Evolutionary conservation across 2,888 invertebrate species (phyloP).

Genomic region (Nomada lathburiana): DNA sequence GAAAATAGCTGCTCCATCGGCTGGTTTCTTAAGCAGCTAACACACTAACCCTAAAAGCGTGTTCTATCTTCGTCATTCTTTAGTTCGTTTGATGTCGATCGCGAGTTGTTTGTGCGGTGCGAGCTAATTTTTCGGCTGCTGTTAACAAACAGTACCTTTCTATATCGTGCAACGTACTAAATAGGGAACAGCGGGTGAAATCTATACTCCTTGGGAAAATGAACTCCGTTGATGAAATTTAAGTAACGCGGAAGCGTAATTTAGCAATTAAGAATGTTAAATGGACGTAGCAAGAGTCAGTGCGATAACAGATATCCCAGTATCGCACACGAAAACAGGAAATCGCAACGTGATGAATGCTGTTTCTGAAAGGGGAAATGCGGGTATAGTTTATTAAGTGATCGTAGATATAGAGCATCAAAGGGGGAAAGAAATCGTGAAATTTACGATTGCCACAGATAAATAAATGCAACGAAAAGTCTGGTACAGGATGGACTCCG

Average conservation of each 20-base stretch:
- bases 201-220: too few relatives aligned
- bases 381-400: constrained; percentile 15
- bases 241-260: too few relatives aligned
- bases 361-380: not conserved
- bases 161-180: too few relatives aligned
- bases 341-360: too few relatives aligned
- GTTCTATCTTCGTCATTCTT: constrained; percentile 33
- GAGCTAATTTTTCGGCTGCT: constrained; percentile 59
- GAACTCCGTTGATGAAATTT: too few relatives aligned
- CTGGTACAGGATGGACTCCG: constrained; percentile 40
- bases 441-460: constrained; percentile 57
- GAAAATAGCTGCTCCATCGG: constrained; percentile 37
- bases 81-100: constrained; percentile 47
- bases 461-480: constrained; percentile 59
- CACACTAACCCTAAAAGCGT: not conserved
- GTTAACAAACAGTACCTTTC: too few relatives aligned
- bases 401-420: not conserved
- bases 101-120: constrained; percentile 39
- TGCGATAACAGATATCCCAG: too few relatives aligned
- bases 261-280: too few relatives aligned
- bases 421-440: constrained; percentile 29
- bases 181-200: too few relatives aligned
- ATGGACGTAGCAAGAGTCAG: too few relatives aligned
- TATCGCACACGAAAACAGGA: too few relatives aligned
- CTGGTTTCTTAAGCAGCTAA: constrained; percentile 39